These are phyloP conservation scores for Nomada lathburiana DNA, from an alignment of 2,888 invertebrate species.

Conservation along the genomic window DNA sequence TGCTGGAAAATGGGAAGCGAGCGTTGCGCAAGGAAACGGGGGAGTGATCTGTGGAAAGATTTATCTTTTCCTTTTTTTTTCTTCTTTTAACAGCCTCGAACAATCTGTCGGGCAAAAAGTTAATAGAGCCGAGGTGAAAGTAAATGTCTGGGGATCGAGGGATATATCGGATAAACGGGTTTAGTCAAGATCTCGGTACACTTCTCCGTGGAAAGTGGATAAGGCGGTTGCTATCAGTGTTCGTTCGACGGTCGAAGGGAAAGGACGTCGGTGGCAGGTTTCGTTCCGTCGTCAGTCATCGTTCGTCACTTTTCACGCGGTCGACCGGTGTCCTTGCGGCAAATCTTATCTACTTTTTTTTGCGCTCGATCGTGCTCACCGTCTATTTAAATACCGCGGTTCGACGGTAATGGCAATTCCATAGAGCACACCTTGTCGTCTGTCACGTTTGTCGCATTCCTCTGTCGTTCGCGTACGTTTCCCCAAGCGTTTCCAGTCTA, in stretches of 20 bases:
- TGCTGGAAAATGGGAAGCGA: background rate
- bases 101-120: background rate
- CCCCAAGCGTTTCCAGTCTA: background rate
- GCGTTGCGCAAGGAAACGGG: background rate
- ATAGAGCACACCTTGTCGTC: background rate
- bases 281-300: slow-evolving; percentile 27
- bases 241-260: slow-evolving; percentile 5
- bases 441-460: background rate
- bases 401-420: background rate
- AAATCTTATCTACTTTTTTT: slow-evolving; percentile 3
- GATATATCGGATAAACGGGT: background rate
- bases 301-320: slow-evolving; percentile 23
- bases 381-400: slow-evolving; percentile 7
- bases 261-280: slow-evolving; percentile 2
- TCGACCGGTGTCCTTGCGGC: slow-evolving; percentile 14
- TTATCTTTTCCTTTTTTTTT: background rate
- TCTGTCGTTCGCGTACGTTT: background rate
- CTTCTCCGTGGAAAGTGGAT: background rate
- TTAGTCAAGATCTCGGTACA: background rate
- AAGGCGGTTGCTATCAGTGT: background rate
- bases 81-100: background rate
- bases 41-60: background rate
- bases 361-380: slow-evolving; percentile 1
- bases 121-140: background rate
- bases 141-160: background rate